A percentile compares a stretch with the other conserved stretches of the same genome.
Evolutionary conservation across 1,140 invertebrate species (phyloP).

Genomic region (Hycleus phaleratus): DNA sequence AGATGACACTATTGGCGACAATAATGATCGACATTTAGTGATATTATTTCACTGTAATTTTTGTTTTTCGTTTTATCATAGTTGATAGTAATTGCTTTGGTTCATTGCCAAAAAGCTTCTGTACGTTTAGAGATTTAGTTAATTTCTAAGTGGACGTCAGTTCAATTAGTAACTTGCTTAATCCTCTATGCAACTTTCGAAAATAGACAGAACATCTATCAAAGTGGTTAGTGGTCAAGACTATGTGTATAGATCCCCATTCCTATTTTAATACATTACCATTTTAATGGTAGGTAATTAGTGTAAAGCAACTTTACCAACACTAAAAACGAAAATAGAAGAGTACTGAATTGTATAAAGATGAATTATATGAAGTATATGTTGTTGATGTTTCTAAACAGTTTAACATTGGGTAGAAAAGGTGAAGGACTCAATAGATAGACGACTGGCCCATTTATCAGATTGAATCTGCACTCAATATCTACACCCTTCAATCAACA

Average conservation of each 20-base stretch:
- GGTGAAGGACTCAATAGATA: slow-evolving; percentile 10
- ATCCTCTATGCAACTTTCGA: background rate
- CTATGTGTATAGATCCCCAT: no score
- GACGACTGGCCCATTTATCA: slow-evolving; percentile 17
- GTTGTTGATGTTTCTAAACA: background rate
- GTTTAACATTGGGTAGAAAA: background rate
- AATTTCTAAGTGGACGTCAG: no score
- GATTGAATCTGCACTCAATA: slow-evolving; percentile 9
- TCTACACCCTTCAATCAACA: slow-evolving; percentile 16
- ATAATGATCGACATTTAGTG: no score
- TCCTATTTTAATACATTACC: slow-evolving; percentile 8
- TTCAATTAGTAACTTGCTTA: no score
- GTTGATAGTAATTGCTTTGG: no score
- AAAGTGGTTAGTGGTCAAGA: background rate
- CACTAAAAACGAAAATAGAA: no score
- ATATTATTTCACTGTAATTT: no score
- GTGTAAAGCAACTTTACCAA: slow-evolving; percentile 17
- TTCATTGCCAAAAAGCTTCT: no score
- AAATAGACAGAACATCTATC: slow-evolving; percentile 9
- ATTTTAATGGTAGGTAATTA: slow-evolving; percentile 23
- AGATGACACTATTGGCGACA: background rate
- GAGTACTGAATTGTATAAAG: slow-evolving; percentile 10
- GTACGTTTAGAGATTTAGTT: no score
- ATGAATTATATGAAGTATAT: slow-evolving; percentile 5
- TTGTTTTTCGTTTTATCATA: no score